Base-by-base conservation (phyloP, 2,888 invertebrate species). In the Lagria hirta region DNA sequence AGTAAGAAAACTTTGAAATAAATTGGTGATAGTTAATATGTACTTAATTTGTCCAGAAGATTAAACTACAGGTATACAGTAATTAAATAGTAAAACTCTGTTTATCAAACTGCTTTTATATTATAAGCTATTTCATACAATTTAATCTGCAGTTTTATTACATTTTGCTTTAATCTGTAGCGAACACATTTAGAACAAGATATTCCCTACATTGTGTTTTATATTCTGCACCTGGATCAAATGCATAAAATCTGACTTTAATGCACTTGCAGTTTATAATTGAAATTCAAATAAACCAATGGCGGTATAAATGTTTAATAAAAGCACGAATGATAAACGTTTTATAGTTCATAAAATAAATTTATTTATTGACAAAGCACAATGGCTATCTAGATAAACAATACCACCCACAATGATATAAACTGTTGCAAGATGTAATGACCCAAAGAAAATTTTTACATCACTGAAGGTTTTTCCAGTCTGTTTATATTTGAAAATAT, bases 351-450 rank as follows among this genome's bases (percentile, higher is more conserved):
- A 17, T 33, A 41, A 26, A 41, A 32, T 17, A 36, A 36, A 15
- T 16, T 12, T 26, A 18, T 43, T 33, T 33, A 38, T 38, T 36
- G 28, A 38, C 23, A 34, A 12, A 33, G 38, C 38, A 45, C 44
- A 45, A 45, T 45, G 23, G 43, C 10, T 28, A 27, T 16, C 20
- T 14, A 34, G 15, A 27, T n/a, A 34, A 30, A 24, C 32, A 24
- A 32, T 45, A 35, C 43, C 43, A 27, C 43, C 36, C 36, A 36
- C 43, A 35, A 27, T 24, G 18, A 41, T 24, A n/a, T 30, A 23
- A 30, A 40, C 24, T 40, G 24, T 36, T 16, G 24, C 16, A 11
- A 21, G 38, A 29, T 38, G n/a, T n/a, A n/a, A n/a, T 38, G 14
- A 20, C 11, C 10, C 8, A 27, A 12, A 30, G 13, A 17, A 26